Percentiles rank a stretch among this genome's conserved stretches.
Evolutionary conservation across 23 tunicate genomes (phyloP).

Genomic region (Aplidium turbinatum): DNA sequence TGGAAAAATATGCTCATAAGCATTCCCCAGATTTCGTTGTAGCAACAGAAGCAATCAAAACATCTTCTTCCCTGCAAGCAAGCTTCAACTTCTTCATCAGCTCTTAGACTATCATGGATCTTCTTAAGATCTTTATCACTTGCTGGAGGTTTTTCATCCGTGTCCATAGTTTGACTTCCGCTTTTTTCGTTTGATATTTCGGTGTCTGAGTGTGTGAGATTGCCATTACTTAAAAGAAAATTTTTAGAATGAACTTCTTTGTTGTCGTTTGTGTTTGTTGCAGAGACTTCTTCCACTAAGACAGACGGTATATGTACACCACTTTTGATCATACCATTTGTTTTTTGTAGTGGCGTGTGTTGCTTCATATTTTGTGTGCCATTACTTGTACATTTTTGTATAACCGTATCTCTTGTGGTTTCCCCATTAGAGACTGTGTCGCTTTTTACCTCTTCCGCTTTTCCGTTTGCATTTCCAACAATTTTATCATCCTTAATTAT

Average conservation of each 20-base stretch:
- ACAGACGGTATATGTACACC: too few species aligned
- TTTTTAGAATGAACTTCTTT: too few species aligned
- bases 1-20: constrained; percentile 68
- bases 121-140: neutral
- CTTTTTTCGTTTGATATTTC: too few species aligned
- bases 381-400: neutral
- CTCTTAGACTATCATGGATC: constrained; percentile 30
- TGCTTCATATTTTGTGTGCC: too few species aligned
- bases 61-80: constrained; percentile 28
- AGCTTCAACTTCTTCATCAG: constrained; percentile 43
- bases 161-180: neutral
- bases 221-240: too few species aligned
- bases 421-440: neutral
- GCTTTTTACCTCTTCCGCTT: neutral
- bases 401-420: neutral
- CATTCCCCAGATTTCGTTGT: constrained; percentile 91
- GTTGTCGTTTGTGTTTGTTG: too few species aligned
- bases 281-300: too few species aligned
- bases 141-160: neutral
- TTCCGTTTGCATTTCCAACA: neutral
- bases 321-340: too few species aligned
- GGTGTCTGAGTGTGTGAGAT: too few species aligned
- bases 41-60: constrained; percentile 72
- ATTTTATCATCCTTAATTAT: constrained; percentile 2
- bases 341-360: too few species aligned